Evolutionary conservation across 2,888 invertebrate genomes (phyloP).

Genomic region (Bellardia pandia): DNA sequence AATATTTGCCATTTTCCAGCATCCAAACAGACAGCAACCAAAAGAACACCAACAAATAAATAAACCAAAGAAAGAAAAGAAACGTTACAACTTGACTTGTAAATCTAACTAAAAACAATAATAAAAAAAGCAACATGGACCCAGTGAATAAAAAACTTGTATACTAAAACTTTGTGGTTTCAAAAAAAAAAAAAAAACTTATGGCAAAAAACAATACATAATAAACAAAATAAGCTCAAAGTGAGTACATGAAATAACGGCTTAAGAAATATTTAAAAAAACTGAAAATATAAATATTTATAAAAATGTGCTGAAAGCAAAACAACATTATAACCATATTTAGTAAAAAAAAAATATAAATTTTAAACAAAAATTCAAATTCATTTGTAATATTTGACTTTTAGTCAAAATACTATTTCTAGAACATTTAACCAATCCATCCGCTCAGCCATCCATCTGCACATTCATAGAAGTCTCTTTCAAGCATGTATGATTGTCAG

Average conservation of each 20-base stretch:
- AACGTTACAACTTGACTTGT: constrained; percentile 40
- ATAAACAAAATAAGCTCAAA: constrained; percentile 40
- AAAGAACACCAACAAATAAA: constrained; percentile 43
- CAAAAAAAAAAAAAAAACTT: constrained; percentile 8
- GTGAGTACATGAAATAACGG: constrained; percentile 57
- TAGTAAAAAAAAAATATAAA: constrained; percentile 40
- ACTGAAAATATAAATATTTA: constrained; percentile 7
- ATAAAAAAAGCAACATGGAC: neutral
- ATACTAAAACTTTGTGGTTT: constrained; percentile 30
- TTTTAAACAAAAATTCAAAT: constrained; percentile 35
- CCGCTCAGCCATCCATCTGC: neutral
- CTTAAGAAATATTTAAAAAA: constrained; percentile 35
- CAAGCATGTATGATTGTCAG: neutral
- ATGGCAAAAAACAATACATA: constrained; percentile 14
- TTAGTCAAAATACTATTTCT: constrained; percentile 33
- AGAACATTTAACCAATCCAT: neutral
- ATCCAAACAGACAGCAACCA: constrained; percentile 22
- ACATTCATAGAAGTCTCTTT: neutral
- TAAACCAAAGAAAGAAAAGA: constrained; percentile 8
- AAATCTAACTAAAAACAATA: constrained; percentile 40
- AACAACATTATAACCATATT: constrained; percentile 55
- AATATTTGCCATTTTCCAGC: constrained; percentile 54
- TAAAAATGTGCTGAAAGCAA: constrained; percentile 17
- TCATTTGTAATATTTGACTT: constrained; percentile 53
- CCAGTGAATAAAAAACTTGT: constrained; percentile 18